Conservation (phyloP, 2,888 invertebrate genomes). For the Lasioglossum malachurum region DNA sequence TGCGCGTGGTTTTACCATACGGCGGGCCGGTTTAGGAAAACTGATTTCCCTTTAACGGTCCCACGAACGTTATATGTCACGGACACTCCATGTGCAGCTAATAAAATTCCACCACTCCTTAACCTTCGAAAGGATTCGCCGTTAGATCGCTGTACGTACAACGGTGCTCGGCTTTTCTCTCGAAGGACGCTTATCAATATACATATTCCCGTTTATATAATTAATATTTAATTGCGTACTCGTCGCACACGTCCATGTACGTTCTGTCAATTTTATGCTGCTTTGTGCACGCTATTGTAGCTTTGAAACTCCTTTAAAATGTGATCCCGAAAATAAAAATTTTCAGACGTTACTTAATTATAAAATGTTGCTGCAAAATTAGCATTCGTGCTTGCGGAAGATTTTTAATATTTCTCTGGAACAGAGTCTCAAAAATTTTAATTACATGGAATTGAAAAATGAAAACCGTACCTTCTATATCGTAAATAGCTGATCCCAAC, state of each 20-base stretch:
- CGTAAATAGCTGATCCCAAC: background rate
- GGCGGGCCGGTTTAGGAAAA: background rate
- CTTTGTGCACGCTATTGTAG: background rate
- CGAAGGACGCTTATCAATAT: background rate
- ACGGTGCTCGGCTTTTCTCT: background rate
- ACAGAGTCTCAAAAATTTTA: background rate
- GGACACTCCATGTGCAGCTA: background rate
- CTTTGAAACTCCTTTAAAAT: background rate
- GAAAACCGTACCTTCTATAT: background rate
- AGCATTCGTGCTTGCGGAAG: background rate
- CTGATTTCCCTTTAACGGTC: background rate
- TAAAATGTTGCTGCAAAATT: background rate
- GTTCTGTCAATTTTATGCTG: background rate
- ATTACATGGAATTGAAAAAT: background rate
- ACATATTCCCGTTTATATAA: background rate
- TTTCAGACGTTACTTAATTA: background rate
- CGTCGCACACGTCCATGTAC: background rate
- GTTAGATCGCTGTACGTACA: background rate
- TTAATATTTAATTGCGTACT: background rate
- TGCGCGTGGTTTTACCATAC: background rate
- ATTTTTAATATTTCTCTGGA: background rate
- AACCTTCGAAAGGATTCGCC: background rate
- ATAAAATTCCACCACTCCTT: conserved; percentile 3
- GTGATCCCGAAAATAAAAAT: background rate
- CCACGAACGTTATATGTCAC: background rate